Conservation (phyloP, 2,113 vertebrate genomes). For the Gymnogyps californianus region DNA sequence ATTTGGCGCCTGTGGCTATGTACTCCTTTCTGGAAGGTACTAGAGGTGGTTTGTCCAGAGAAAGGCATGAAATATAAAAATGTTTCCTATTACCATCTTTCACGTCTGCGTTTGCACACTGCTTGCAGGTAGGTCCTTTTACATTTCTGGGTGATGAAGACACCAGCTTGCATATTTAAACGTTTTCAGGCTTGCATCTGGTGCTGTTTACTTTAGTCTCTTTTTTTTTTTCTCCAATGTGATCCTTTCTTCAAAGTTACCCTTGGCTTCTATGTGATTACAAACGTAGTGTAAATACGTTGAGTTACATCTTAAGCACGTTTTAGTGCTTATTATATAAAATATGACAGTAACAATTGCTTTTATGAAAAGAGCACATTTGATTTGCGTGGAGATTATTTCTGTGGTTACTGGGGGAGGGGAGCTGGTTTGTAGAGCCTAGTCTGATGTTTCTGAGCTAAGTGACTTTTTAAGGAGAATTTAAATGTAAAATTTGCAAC, state of each 20-base stretch:
- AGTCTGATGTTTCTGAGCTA: not conserved
- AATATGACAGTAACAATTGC: not conserved
- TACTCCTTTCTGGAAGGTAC: not conserved
- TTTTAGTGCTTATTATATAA: not conserved
- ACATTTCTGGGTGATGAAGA: not conserved
- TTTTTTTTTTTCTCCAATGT: not conserved
- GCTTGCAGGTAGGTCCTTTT: not conserved
- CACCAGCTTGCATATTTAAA: not conserved
- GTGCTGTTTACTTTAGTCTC: not conserved
- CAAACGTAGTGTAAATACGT: not conserved
- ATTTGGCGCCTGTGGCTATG: not conserved
- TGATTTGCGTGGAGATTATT: not conserved
- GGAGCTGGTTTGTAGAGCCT: not conserved
- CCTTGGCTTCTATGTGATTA: not conserved
- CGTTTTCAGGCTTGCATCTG: not conserved
- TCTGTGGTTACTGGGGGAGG: not conserved
- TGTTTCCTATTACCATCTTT: not conserved
- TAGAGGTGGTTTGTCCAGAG: not conserved
- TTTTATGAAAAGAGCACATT: not conserved
- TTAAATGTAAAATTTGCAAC: constrained; percentile 49
- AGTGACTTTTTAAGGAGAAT: constrained; percentile 29
- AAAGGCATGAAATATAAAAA: accelerated
- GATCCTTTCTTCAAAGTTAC: not conserved
- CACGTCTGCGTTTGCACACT: not conserved
- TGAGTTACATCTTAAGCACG: not conserved